Base-by-base conservation (phyloP, 35 echinoderm and acorn worm species). In the Antedon bifida region DNA sequence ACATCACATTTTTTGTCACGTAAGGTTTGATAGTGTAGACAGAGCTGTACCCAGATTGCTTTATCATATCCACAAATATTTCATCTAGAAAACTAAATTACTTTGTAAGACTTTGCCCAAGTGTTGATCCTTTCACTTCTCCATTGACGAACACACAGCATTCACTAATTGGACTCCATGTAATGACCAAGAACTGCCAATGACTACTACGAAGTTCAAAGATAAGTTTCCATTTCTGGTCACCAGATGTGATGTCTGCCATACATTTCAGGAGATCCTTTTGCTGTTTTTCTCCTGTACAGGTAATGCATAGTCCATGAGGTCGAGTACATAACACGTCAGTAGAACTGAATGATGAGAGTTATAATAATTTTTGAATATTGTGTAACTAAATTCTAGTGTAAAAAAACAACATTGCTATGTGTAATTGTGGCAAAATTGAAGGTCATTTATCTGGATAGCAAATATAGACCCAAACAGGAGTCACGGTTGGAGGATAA, bases 81-180 rank as follows among this genome's bases (percentile, higher is more conserved):
- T 16, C 5, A 11, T 2, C 26, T 64, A 64, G 23, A 11, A 64
- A 64, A 64, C 2, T 2, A 64, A 64, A 8, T 21, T 23, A 64
- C 51, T 64, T 16, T 44, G 39, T 21, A 11, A 64, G 19, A 64
- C 51, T 64, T 64, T 64, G 51, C 9, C 51, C 31, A 38, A 80
- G 36, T 5, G 1, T 29, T 80, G 78, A 80, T 11, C 10, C 34
- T 80, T 34, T 39, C 32, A 80, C 16, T 36, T 80, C 78, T 10
- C 33, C 34, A 80, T 80, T 36, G 9, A 80, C 7, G 23, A 36
- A 80, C 78, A 80, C 34, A 29, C 34, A 17, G 33, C 34, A 29
- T 39, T 80, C 78, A 80, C 78, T 38, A 30, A 80, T 80, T 17
- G 78, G 78, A 36, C 36, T 38, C 78, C 78, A 80, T 3, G 78